Percentiles rank a stretch among this genome's conserved stretches.
Evolutionary conservation across 37 sponge, comb jelly and placozoan genomes (phyloP).

Genomic region (Eunapius fragilis): DNA sequence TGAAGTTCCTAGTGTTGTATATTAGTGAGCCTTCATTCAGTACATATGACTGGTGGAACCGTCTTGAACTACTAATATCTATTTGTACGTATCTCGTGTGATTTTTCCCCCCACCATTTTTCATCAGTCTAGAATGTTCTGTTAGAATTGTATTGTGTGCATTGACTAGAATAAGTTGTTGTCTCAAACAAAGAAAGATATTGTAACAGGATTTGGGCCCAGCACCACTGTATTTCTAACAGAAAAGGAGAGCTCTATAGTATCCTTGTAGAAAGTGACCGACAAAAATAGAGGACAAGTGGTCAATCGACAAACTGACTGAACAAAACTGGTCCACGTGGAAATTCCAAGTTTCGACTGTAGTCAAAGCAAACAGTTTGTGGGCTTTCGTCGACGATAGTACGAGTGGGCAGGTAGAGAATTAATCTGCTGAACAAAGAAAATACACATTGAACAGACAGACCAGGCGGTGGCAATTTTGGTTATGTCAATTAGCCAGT

Average conservation of each 20-base stretch:
- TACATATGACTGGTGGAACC: neutral
- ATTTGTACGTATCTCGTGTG: neutral
- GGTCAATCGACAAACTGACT: conserved; percentile 37
- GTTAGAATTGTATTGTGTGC: neutral
- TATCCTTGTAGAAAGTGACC: neutral
- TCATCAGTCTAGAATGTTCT: neutral
- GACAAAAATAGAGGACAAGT: conserved; percentile 11
- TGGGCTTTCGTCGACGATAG: conserved; percentile 47
- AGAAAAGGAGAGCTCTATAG: neutral
- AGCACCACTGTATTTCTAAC: neutral
- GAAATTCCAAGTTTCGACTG: conserved; percentile 61
- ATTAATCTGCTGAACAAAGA: conserved; percentile 17
- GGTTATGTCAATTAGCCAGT: conserved; percentile 36
- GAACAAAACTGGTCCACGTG: conserved; percentile 51
- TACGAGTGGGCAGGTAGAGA: conserved; percentile 19
- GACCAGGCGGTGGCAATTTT: conserved; percentile 51
- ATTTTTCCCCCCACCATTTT: neutral
- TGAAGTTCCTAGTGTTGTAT: too few species aligned
- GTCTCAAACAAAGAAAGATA: neutral
- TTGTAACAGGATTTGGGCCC: neutral
- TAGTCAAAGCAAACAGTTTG: conserved; percentile 45
- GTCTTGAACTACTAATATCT: neutral
- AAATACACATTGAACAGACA: conserved; percentile 11
- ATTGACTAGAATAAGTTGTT: neutral
- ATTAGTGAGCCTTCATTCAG: neutral